A percentile compares a stretch with the other conserved stretches of the same genome.
Evolutionary conservation across 2,113 vertebrate species (phyloP).

Genomic region (Pantherophis guttatus): DNA sequence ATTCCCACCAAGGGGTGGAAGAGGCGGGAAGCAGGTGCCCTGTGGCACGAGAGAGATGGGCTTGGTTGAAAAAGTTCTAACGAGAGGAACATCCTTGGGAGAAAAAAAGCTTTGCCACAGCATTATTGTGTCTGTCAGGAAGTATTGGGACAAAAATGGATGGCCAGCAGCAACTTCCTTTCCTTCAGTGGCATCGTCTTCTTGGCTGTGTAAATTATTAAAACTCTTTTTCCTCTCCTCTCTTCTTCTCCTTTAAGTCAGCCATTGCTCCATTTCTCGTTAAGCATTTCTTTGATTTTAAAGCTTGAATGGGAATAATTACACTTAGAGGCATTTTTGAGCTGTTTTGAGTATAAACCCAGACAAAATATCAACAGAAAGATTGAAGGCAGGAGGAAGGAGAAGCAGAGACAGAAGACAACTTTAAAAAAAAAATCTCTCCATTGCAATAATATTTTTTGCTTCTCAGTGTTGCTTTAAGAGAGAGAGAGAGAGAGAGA

Average conservation of each 20-base stretch:
- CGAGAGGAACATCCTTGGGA: conserved; percentile 11
- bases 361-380: conserved; percentile 27
- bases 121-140: conserved; percentile 51
- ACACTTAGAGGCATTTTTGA: not conserved
- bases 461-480: conserved; percentile 72
- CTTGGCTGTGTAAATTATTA: conserved; percentile 78
- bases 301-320: conserved; percentile 69
- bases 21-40: not conserved
- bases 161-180: conserved; percentile 62
- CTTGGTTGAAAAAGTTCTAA: not conserved
- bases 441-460: conserved; percentile 80
- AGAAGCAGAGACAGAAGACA: not conserved
- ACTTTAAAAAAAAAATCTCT: conserved; percentile 51
- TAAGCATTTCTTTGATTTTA: conserved; percentile 73
- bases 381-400: not conserved
- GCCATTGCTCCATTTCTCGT: conserved; percentile 74
- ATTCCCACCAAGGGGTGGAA: not conserved
- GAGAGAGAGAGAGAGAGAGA: conserved; percentile 19
- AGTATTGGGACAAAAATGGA: conserved; percentile 68
- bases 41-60: rapidly evolving
- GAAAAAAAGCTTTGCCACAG: conserved; percentile 44
- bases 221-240: conserved; percentile 21
- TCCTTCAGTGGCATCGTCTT: conserved; percentile 42
- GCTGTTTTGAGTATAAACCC: not conserved
- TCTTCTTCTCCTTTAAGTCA: conserved; percentile 63